Base-by-base conservation (phyloP, 2,113 vertebrate genomes). In the Polyodon spathula region DNA sequence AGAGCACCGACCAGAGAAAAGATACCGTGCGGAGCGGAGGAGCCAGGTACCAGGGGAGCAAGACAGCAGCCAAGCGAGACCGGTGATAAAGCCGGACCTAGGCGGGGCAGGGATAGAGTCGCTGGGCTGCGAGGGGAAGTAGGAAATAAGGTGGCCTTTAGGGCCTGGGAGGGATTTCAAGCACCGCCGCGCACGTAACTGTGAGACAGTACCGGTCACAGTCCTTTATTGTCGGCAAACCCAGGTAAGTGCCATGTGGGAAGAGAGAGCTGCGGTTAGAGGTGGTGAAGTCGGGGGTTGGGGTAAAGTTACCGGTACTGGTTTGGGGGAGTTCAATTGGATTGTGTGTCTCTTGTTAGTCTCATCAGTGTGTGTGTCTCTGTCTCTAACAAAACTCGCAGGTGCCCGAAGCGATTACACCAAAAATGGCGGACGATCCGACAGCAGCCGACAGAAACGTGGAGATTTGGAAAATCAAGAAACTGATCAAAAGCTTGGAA, bases 401-500 rank as follows among this genome's bases (percentile, higher is more conserved):
- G 84, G 86, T 82, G 83, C 77, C 77, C 73, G 80, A 84, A 81
- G 78, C 75, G 76, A 81, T 72, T 78, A 76, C 76, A 77, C 77
- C 77, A 77, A 97, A 95, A 89, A 97, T 97, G 94, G 93, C 93
- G 90, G 94, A 97, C 89, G 94, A 97, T 86, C 94, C 93, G 81
- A 95, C 86, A 82, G 90, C 93, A 84, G 90, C 93, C 79, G 94
- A 97, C 76, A 92, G 94, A 85, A 97, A 96, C 84, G 93, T 97
- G 90, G 93, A 97, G 82, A 97, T 97, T 75, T 97, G 94, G 94
- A 97, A 96, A 86, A 97, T 97, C 86, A 97, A 97, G 88, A 97
- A 97, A 84, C 92, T 97, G 81, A 96, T 97, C 72, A 96, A 95
- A 84, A 97, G 94, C 89, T 88, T 97, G 81, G 91, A 96, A 80